Conservation (phyloP, 2,888 invertebrate species). For the Malthinus flaveolus region DNA sequence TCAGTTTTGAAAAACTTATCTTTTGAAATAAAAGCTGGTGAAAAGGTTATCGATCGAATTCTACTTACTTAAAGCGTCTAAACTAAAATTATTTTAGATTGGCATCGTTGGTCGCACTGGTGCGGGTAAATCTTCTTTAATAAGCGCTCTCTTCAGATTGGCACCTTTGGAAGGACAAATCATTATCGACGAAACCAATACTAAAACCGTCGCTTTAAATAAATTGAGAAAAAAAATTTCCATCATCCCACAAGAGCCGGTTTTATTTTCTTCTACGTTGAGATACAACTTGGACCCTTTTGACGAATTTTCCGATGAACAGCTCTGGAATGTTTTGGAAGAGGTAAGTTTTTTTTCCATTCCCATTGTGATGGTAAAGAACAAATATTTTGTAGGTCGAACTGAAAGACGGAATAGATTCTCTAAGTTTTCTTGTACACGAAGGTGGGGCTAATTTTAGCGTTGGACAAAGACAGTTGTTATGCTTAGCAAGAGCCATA, state of each 20-base stretch:
- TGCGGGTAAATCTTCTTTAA: constrained; percentile 82
- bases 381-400: constrained; percentile 70
- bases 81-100: constrained; percentile 56
- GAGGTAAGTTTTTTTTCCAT: no score
- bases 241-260: constrained; percentile 61
- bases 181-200: constrained; percentile 75
- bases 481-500: constrained; percentile 85
- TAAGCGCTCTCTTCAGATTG: constrained; percentile 80
- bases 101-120: constrained; percentile 87
- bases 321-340: constrained; percentile 75
- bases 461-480: constrained; percentile 83
- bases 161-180: constrained; percentile 78
- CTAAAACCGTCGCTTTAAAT: constrained; percentile 71
- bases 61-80: neutral
- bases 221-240: constrained; percentile 79
- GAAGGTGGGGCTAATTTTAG: constrained; percentile 84
- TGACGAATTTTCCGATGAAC: constrained; percentile 68
- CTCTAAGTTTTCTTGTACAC: constrained; percentile 66
- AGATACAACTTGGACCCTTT: constrained; percentile 85
- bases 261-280: constrained; percentile 72
- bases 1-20: constrained; percentile 71
- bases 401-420: constrained; percentile 68
- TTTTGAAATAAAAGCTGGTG: constrained; percentile 63
- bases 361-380: no score
- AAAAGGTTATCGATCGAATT: constrained; percentile 59